Evolutionary conservation across 2,113 vertebrate genomes (phyloP), one percentile per base, ranked within the genome.

Genomic region (Lichenostomus cassidix): DNA sequence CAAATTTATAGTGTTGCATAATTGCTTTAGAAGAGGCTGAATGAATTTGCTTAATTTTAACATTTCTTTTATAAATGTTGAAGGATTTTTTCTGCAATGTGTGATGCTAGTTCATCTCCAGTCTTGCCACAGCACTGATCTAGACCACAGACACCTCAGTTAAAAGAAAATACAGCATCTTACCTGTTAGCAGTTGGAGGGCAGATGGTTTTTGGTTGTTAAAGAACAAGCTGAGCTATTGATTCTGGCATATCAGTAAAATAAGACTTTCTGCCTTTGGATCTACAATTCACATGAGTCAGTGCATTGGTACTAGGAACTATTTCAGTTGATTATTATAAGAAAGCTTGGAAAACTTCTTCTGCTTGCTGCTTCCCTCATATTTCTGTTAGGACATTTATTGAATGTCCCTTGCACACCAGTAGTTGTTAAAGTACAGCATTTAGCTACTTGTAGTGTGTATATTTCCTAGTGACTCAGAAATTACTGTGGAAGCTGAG

Each of bases 1-100:
- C 87, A 83, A 53, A 96, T 96, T 92, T 90, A 42, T 70, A 77
- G 80, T 24, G 71, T 96, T 96, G 92, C 27, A 4, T 96, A 97
- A 96, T 92, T 79, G 31, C 68, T 83, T 96, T 64, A 92, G 79
- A 80, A 93, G 47, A 81, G 76, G 39, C 52, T 86, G 88, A 93
- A 92, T 4, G 2, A 86, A 94, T 93, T 52, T 83, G 18, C 31
- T 81, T 81, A 63, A 89, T 91, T 94, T 97, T 29, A 91, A 82
- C 76, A 69, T 73, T 71, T 81, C 56, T 82, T 79, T 83, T 58
- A 22, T 87, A 90, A 84, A 84, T 58, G 44, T 91, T 91, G 53
- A 89, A 80, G 33, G 63, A 63, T 90, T 84, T 89, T 79, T 85
- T 31, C 15, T 85, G 37, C 14, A 29, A 14, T 46, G 28, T 42